phyloP scores from a whole-genome alignment of 2,888 invertebrate species.

The Limnephilus lunatus region DNA sequence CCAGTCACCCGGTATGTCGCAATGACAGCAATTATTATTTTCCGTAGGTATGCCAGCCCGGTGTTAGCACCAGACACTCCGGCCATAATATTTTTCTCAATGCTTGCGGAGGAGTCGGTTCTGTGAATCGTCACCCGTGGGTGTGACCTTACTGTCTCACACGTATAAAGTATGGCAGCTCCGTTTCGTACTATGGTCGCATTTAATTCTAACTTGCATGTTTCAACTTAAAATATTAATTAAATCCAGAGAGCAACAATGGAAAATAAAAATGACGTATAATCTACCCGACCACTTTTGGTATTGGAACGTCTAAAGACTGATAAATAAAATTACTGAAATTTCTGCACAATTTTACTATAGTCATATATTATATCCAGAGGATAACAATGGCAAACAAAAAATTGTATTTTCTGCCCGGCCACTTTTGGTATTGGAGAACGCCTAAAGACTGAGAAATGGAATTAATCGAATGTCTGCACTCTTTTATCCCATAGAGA shows the following conservation, averaged over 20 bases:
- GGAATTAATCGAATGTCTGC: slow-evolving; percentile 4
- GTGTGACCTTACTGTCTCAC: slow-evolving; percentile 39
- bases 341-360: not conserved
- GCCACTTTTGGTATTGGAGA: slow-evolving; percentile 23
- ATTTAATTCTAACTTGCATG: slow-evolving; percentile 31
- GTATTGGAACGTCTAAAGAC: not conserved
- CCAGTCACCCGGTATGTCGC: not conserved
- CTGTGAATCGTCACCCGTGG: slow-evolving; percentile 39
- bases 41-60: not conserved
- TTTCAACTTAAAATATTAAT: slow-evolving; percentile 10
- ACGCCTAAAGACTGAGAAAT: slow-evolving; percentile 17
- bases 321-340: not conserved
- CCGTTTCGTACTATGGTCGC: slow-evolving; percentile 17
- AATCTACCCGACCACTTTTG: not conserved
- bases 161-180: slow-evolving; percentile 17
- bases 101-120: slow-evolving; percentile 16
- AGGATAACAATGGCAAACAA: not conserved
- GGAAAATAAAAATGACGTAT: not conserved
- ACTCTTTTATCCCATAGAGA: slow-evolving; percentile 25
- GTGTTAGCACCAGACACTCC: not conserved
- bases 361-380: not conserved
- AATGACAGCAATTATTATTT: not conserved
- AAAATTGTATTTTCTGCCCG: slow-evolving; percentile 9
- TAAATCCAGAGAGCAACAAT: not conserved
- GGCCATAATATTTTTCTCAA: not conserved